phyloP scores from a whole-genome alignment of 2,888 invertebrate genomes.

The Cheiracanthium punctorium region DNA sequence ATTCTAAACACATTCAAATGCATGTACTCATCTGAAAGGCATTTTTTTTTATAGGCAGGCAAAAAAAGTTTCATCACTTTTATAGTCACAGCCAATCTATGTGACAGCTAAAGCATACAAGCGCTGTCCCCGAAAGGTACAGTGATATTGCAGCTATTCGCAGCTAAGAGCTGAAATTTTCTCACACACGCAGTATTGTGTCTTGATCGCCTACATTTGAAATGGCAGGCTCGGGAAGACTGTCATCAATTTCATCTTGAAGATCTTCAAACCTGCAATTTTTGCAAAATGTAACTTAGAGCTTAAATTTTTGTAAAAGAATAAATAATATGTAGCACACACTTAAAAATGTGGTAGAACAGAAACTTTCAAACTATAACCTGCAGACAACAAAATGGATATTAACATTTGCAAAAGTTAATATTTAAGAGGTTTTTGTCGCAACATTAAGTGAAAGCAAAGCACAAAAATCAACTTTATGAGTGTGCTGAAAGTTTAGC shows the following conservation, averaged over 20 bases:
- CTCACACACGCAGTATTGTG: constrained; percentile 56
- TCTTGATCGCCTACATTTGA: constrained; percentile 67
- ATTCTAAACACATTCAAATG: background rate
- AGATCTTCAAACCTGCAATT: constrained; percentile 64
- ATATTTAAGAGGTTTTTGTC: too few species aligned
- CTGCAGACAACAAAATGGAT: too few species aligned
- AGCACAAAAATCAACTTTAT: too few species aligned
- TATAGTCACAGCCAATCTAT: background rate
- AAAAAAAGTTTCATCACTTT: background rate
- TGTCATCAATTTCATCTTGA: constrained; percentile 69
- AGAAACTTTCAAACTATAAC: too few species aligned
- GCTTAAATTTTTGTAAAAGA: too few species aligned
- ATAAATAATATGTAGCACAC: too few species aligned
- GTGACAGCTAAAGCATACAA: constrained; percentile 2
- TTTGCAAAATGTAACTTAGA: too few species aligned
- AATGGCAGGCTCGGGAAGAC: constrained; percentile 54
- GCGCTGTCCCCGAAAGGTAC: background rate
- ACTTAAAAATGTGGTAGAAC: too few species aligned
- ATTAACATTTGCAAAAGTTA: too few species aligned
- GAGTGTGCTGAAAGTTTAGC: too few species aligned
- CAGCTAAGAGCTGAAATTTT: background rate
- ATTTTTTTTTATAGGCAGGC: constrained; percentile 6
- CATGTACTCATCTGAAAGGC: background rate
- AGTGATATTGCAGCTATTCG: background rate
- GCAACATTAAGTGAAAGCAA: too few species aligned